Base-by-base conservation (phyloP, 2,113 vertebrate species). In the Hymenochirus boettgeri region DNA sequence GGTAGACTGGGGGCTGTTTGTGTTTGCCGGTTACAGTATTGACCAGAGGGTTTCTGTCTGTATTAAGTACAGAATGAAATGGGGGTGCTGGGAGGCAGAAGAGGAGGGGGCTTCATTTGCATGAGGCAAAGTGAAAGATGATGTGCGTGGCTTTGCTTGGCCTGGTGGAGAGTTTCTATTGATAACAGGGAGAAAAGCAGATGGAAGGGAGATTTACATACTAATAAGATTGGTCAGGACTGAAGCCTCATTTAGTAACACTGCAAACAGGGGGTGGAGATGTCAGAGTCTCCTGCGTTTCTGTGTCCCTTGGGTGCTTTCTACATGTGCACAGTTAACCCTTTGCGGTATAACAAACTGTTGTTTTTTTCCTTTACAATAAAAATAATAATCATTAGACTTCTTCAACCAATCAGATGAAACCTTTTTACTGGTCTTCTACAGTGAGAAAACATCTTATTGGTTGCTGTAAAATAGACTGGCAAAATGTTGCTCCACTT, bases 151-250 rank as follows among this genome's bases (percentile, higher is more conserved):
- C 39, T 5, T 1, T 42, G 39, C 3, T 15, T 42, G 17, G 17
- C 9, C 71, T 74, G 73, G 72, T 73, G 71, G 69, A 69, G 75
- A 70, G 67, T 26, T 67, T 61, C 62, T 21, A 0, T 70, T 77
- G 70, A 71, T 54, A 25, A 42, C 60, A 19, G 62, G 70, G 61
- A 53, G 74, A 76, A 74, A 78, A 72, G 73, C 76, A 74, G 74
- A 39, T 73, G 72, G 71, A 57, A 74, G 73, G 75, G 77, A 73
- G 76, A 81, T 81, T 77, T 81, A 77, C 79, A 80, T 81, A 77
- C 76, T 78, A 80, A 81, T 81, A 76, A 81, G 77, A 78, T 75
- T 73, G 75, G 54, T 57, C 54, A 57, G 29, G 19, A 35, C 54
- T 31, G 54, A 19, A 33, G 27, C 54, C 29, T 35, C 54, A 19